phyloP scores from a whole-genome alignment of 2,888 invertebrate species.

The Aspidiotus rigidus region DNA sequence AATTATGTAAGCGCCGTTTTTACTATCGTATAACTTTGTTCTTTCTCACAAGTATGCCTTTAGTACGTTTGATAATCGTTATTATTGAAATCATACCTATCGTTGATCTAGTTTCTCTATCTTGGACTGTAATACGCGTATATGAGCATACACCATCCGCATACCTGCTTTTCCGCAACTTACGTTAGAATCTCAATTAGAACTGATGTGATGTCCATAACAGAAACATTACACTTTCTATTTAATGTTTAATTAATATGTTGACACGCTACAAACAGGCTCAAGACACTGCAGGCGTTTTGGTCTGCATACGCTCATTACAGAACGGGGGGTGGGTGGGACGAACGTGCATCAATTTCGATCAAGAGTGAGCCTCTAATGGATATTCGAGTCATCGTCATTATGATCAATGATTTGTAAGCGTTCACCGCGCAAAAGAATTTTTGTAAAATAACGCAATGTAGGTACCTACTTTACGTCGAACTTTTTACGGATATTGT shows the following conservation, averaged over 20 bases:
- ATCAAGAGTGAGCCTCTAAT: too few relatives aligned
- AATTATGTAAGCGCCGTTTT: not conserved
- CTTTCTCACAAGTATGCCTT: not conserved
- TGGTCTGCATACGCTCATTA: not conserved
- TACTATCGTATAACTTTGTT: not conserved
- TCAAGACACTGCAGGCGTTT: not conserved
- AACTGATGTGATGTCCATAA: conserved; percentile 3
- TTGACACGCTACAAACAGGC: not conserved
- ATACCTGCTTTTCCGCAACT: not conserved
- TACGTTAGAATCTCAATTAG: conserved; percentile 26
- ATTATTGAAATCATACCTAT: conserved; percentile 27
- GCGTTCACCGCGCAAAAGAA: too few relatives aligned
- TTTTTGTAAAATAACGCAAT: too few relatives aligned
- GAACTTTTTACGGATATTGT: too few relatives aligned
- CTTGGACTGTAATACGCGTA: not conserved
- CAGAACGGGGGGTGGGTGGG: too few relatives aligned
- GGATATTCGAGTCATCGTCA: too few relatives aligned
- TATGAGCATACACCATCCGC: conserved; percentile 1
- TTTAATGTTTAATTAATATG: conserved; percentile 29
- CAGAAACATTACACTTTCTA: conserved; percentile 23
- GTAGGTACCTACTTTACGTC: too few relatives aligned
- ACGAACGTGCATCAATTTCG: too few relatives aligned
- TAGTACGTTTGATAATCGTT: not conserved
- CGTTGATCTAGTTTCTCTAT: conserved; percentile 26
- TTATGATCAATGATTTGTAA: too few relatives aligned